phyloP scores from a whole-genome alignment of 2,113 vertebrate genomes.

The Emydocephalus ijimae region DNA sequence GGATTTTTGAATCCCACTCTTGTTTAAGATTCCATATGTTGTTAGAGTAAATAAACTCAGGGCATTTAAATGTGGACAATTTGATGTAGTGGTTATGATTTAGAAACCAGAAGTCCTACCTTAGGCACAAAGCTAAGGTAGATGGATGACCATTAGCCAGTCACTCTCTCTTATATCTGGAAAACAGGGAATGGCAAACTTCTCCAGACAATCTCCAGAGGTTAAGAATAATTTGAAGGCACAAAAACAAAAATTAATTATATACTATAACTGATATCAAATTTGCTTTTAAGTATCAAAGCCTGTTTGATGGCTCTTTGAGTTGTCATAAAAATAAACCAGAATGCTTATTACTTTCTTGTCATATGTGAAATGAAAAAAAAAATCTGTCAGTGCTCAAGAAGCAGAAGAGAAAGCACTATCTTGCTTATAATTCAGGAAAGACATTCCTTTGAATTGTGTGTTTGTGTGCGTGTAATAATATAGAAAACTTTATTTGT shows the following conservation, averaged over 20 bases:
- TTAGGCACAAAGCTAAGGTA: not conserved
- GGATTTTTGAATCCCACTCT: no score
- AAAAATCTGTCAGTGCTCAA: constrained; percentile 14
- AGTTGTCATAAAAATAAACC: not conserved
- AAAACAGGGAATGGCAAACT: not conserved
- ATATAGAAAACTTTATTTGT: constrained; percentile 42
- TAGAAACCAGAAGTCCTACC: not conserved
- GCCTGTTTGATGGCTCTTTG: not conserved
- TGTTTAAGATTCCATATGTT: not conserved
- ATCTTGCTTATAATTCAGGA: constrained; percentile 3
- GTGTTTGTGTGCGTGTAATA: not conserved
- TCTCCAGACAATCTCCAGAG: not conserved
- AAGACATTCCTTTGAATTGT: not conserved
- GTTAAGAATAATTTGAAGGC: not conserved
- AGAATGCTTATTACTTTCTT: not conserved
- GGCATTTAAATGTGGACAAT: not conserved
- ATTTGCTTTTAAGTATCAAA: not conserved
- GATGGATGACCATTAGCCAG: not conserved
- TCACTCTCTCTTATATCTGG: not conserved
- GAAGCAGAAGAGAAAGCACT: constrained; percentile 21
- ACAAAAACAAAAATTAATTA: not conserved
- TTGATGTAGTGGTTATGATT: not conserved
- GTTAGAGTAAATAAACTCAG: not conserved
- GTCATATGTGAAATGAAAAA: not conserved
- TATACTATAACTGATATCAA: not conserved